phyloP scores from a whole-genome alignment of 2,797 vertebrate species.

The Gallinago solitaria region DNA sequence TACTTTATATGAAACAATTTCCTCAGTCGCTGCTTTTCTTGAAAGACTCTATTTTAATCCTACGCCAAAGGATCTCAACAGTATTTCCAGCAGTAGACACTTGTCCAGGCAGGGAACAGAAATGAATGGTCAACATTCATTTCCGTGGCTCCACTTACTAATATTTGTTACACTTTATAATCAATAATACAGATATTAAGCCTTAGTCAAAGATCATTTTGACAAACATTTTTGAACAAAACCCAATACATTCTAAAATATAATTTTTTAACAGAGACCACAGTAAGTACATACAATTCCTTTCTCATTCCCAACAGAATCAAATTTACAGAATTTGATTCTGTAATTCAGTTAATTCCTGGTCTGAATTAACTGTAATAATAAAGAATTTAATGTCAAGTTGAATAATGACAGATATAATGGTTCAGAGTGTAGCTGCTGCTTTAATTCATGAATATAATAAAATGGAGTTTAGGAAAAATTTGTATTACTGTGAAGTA shows the following conservation, averaged over 20 bases:
- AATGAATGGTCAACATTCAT: not conserved
- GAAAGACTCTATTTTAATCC: not conserved
- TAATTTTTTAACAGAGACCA: not conserved
- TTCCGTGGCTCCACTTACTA: not conserved
- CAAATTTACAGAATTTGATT: not conserved
- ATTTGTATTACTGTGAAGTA: not conserved
- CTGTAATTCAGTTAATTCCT: not conserved
- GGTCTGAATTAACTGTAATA: not conserved
- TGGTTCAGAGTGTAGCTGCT: not conserved
- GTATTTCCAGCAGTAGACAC: not conserved
- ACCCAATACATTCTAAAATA: not conserved
- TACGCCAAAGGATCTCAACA: not conserved
- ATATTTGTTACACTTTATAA: not conserved
- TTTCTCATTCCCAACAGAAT: not conserved
- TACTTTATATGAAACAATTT: not conserved
- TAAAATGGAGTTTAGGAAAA: not conserved
- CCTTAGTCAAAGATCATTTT: not conserved
- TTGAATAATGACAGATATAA: not conserved
- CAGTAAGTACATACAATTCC: not conserved
- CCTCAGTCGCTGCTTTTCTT: not conserved
- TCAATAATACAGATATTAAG: not conserved
- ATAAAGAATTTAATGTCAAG: not conserved
- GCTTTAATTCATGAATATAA: not conserved
- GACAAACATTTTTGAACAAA: not conserved
- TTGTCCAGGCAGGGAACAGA: not conserved